phyloP scores from a whole-genome alignment of 37 sponge, comb jelly and placozoan genomes.

The Beroe forskalii region DNA sequence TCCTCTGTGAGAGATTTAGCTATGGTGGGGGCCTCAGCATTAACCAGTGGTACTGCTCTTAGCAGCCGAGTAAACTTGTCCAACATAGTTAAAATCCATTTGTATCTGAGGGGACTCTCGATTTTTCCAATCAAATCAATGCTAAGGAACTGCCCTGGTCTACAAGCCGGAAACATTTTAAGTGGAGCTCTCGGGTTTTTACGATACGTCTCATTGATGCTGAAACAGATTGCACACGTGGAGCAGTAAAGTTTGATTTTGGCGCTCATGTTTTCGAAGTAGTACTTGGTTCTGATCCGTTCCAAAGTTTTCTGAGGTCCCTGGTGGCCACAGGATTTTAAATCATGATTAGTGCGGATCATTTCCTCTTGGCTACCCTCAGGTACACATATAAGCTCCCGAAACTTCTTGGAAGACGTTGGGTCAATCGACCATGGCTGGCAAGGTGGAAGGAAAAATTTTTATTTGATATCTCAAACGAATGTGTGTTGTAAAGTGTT shows the following conservation, averaged over 20 bases:
- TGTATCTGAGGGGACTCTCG: neutral
- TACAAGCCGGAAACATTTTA: neutral
- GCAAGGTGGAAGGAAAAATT: too few relatives aligned
- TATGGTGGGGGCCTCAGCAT: neutral
- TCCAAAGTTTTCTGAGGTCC: slow-evolving; percentile 28
- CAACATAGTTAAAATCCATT: slow-evolving; percentile 35
- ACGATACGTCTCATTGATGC: neutral
- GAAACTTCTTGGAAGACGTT: too few relatives aligned
- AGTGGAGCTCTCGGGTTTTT: slow-evolving; percentile 15
- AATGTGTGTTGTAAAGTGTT: too few relatives aligned
- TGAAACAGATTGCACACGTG: slow-evolving; percentile 23
- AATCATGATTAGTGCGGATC: neutral
- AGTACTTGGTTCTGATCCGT: slow-evolving; percentile 18
- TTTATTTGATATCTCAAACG: too few relatives aligned
- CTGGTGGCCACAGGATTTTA: neutral
- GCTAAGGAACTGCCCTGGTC: slow-evolving; percentile 29
- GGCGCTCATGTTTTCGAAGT: neutral
- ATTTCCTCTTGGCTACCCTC: neutral
- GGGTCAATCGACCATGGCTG: too few relatives aligned
- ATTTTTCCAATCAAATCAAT: slow-evolving; percentile 45
- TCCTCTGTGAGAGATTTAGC: neutral
- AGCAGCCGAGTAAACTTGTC: slow-evolving; percentile 52
- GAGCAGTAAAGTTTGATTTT: slow-evolving; percentile 24
- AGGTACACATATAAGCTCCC: slow-evolving; percentile 31
- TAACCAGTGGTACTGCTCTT: neutral